Evolutionary conservation across 2,113 vertebrate genomes (phyloP).

Genomic region (Perca fluviatilis): DNA sequence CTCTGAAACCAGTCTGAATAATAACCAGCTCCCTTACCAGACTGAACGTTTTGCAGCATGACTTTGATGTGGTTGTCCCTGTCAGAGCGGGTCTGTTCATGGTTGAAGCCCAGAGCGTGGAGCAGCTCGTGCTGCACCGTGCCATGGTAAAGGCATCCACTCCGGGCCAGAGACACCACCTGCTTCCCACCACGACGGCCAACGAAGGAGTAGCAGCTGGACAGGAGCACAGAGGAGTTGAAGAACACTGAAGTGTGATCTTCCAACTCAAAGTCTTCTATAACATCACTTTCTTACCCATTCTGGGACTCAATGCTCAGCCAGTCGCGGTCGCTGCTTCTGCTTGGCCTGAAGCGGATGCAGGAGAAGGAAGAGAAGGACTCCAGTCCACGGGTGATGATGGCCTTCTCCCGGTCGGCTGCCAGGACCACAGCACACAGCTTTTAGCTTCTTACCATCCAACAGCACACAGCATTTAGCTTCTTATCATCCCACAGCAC

Average conservation of each 20-base stretch:
- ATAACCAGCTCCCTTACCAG: constrained; percentile 34
- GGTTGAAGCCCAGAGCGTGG: constrained; percentile 82
- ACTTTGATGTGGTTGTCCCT: constrained; percentile 72
- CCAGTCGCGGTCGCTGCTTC: constrained; percentile 68
- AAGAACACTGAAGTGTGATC: neutral
- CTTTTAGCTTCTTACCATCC: neutral
- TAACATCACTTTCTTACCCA: constrained; percentile 45
- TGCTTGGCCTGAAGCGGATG: constrained; percentile 71
- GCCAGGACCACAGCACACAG: neutral
- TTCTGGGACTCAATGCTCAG: constrained; percentile 74
- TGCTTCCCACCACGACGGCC: constrained; percentile 69
- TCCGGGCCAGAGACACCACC: constrained; percentile 68
- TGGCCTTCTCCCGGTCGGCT: constrained; percentile 60
- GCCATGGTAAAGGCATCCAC: constrained; percentile 64
- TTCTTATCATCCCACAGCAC: too few species aligned
- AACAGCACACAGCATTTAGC: too few species aligned
- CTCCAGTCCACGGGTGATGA: constrained; percentile 67
- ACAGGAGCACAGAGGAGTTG: neutral
- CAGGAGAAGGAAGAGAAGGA: constrained; percentile 77
- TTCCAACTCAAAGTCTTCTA: neutral
- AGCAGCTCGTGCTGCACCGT: constrained; percentile 78
- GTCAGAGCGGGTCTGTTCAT: constrained; percentile 80
- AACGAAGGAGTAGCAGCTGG: constrained; percentile 76
- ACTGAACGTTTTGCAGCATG: constrained; percentile 56
- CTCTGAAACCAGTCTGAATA: neutral